Base-by-base conservation (phyloP, 2,888 invertebrate species). In the Scrobipalpa costella region DNA sequence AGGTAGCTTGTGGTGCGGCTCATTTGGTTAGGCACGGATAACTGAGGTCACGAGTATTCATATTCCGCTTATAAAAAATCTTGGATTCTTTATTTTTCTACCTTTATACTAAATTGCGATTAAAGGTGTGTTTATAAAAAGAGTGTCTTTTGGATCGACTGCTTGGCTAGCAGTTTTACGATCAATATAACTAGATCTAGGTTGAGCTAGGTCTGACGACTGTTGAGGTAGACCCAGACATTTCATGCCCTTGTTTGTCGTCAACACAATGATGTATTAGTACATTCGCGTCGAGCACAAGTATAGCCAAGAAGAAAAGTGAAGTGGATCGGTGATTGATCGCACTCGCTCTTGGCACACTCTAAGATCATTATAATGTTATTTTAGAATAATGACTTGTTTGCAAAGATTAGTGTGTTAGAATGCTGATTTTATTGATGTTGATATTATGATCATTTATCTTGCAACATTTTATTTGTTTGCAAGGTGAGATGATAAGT, bases 301-400 rank as follows among this genome's bases (percentile, higher is more conserved):
- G 40, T 40, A 44, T n/a, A n/a, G n/a, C n/a, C 44, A 15, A 44
- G 44, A 44, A 44, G 44, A 44, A 44, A 44, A 44, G 44, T 44
- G 44, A 15, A 15, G 44, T 44, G 15, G 44, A 44, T 44, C 44
- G 15, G 44, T 44, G 44, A 44, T 44, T 44, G 44, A 44, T 44
- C 44, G 15, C 44, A 44, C 40, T 11, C 5, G 13, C 27, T 11
- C 44, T 44, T 44, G 44, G 44, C 44, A 15, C 5, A 15, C 44
- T 15, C n/a, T 44, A 27, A 15, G 44, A n/a, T 44, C 44, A 44
- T 44, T 44, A 44, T 15, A 44, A 44, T 44, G 3, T 40, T 44
- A 7, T 44, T 15, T 44, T 15, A 44, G 44, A 44, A 15, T 44
- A 44, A 44, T 44, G 44, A 15, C 15, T 44, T 44, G 44, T 44